Percentiles rank a stretch among this genome's conserved stretches.
Evolutionary conservation across 2,888 invertebrate genomes (phyloP).

Genomic region (Eristalinus sepulchralis): DNA sequence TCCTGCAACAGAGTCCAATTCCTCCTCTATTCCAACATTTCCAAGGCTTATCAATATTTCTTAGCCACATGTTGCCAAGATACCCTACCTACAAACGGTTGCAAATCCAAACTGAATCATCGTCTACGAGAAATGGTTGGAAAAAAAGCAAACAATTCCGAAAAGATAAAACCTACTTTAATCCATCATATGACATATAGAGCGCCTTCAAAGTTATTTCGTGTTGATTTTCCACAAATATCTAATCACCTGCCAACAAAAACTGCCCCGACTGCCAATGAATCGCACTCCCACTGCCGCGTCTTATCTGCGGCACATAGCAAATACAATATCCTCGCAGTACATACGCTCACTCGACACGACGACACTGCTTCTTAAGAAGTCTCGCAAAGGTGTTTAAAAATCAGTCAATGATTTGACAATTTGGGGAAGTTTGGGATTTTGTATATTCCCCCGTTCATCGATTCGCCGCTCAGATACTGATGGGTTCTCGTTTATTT

Average conservation of each 20-base stretch:
- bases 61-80: constrained; percentile 12
- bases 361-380: constrained; percentile 21
- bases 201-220: background rate
- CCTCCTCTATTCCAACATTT: no score
- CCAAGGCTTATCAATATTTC: no score
- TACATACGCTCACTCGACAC: constrained; percentile 17
- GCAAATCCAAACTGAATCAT: background rate
- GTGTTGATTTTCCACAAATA: background rate
- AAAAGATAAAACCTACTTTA: background rate
- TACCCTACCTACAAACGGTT: no score
- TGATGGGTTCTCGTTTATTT: background rate
- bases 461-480: background rate
- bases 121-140: background rate
- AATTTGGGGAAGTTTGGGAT: constrained; percentile 22
- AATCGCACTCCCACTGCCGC: background rate
- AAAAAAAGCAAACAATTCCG: background rate
- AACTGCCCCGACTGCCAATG: constrained; percentile 25
- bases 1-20: no score
- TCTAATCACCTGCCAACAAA: constrained; percentile 35
- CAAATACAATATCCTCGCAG: background rate
- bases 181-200: constrained; percentile 30
- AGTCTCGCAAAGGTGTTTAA: constrained; percentile 6
- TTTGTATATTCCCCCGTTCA: constrained; percentile 2
- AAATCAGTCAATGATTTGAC: constrained; percentile 6
- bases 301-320: constrained; percentile 28